Base-by-base conservation (phyloP, 2,797 vertebrate genomes). In the Botia almorhae region DNA sequence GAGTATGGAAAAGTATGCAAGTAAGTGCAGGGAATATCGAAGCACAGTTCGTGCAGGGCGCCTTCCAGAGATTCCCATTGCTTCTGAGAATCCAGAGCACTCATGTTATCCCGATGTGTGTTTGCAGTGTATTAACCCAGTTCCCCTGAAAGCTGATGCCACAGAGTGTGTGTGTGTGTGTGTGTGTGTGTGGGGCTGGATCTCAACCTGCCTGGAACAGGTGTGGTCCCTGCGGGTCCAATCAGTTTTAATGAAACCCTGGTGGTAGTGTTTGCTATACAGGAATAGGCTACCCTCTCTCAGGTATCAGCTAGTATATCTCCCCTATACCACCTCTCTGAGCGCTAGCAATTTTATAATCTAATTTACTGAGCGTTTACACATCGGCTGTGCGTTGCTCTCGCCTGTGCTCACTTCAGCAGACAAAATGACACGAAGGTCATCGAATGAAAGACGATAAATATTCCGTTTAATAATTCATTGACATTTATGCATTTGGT, bases 171-270 rank as follows among this genome's bases (percentile, higher is more conserved):
- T 64, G 76, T 65, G 67, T 50, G 21, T 63, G 46, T 64, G 51
- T 58, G 17, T 55, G 63, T 83, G 80, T 82, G 74, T 53, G 50
- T 69, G 64, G n/a, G 61, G 70, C 51, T 81, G 81, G 75, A 64
- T 86, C 84, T 79, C 75, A 78, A 90, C 90, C 92, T 94, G 92
- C 91, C 92, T 90, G 87, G 90, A 91, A 89, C 93, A 93, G 92
- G 91, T 94, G 91, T 93, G 89, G 85, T 90, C 94, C 90, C 92
- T 1, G 48, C 75, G 88, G 93, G 89, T 86, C 91, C 89, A 94
- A 94, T 94, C 94, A 94, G 91, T 93, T 93, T 93, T 95, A 95
- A 95, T 95, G 93, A 95, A 94, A 91, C 93, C 93, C 94, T 89
- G 82, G 92, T 91, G 94, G 91, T 87, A 81, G 84, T 85, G 88